phyloP scores from a whole-genome alignment of 2,113 vertebrate genomes.

The Myotis brandtii region DNA sequence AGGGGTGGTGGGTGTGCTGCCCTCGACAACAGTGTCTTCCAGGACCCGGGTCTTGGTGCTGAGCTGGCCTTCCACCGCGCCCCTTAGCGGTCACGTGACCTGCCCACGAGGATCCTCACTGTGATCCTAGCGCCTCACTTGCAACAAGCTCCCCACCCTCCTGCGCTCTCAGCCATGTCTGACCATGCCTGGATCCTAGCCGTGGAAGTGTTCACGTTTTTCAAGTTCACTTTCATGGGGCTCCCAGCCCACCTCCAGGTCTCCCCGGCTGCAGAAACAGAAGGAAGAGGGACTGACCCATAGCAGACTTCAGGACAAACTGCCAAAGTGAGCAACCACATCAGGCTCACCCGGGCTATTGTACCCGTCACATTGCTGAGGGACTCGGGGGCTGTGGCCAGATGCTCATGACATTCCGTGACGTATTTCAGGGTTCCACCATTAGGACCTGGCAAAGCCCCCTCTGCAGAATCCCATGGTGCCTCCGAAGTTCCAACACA shows the following conservation, averaged over 20 bases:
- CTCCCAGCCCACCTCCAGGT: too few species aligned
- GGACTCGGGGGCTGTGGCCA: background rate
- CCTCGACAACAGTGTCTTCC: background rate
- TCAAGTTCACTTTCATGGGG: background rate
- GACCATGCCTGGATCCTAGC: background rate
- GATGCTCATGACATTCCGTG: background rate
- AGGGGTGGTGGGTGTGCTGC: background rate
- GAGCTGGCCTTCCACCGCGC: background rate
- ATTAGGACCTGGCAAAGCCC: background rate
- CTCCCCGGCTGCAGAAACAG: background rate
- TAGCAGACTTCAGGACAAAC: background rate
- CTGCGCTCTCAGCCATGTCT: background rate
- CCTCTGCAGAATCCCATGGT: background rate
- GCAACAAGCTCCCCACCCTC: background rate
- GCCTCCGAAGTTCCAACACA: background rate
- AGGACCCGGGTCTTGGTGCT: background rate
- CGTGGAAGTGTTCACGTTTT: background rate
- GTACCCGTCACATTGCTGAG: background rate
- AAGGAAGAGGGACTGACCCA: background rate
- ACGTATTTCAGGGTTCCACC: background rate
- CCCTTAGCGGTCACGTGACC: background rate
- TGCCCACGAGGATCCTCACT: background rate
- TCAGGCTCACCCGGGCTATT: background rate
- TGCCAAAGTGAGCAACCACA: background rate
- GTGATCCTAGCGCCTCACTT: background rate